phyloP scores from a whole-genome alignment of 2,797 vertebrate genomes.

The Garrulus glandarius region DNA sequence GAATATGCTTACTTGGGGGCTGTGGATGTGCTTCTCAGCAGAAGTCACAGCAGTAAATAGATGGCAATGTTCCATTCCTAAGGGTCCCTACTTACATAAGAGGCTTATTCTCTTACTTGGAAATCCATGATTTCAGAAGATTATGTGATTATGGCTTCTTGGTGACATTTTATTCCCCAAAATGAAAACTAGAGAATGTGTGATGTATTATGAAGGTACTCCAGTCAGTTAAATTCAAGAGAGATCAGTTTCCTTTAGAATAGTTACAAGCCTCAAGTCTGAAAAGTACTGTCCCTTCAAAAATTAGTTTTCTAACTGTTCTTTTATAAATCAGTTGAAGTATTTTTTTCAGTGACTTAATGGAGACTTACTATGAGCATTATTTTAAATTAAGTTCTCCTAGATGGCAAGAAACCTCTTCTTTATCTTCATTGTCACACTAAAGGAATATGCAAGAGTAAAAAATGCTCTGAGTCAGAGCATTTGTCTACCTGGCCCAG shows the following conservation, averaged over 20 bases:
- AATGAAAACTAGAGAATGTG: background rate
- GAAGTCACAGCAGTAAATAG: background rate
- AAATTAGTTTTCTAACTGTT: background rate
- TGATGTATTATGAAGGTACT: background rate
- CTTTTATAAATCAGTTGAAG: background rate
- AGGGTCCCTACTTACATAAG: background rate
- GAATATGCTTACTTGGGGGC: accelerated
- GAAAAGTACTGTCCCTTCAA: background rate
- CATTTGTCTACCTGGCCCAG: background rate
- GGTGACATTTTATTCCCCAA: background rate
- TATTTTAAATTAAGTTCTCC: background rate
- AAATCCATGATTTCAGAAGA: background rate
- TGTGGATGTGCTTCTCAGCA: background rate
- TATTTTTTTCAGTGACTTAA: background rate
- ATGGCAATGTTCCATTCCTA: background rate
- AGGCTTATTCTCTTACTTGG: background rate
- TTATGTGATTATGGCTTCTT: background rate
- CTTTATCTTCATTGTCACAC: background rate
- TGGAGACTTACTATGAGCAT: background rate
- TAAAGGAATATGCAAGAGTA: background rate
- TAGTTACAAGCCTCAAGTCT: background rate
- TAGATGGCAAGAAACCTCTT: background rate
- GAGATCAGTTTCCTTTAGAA: background rate
- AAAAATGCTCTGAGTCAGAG: background rate
- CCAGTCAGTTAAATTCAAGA: background rate